A percentile compares a stretch with the other conserved stretches of the same genome.
Evolutionary conservation across 2,797 vertebrate species (phyloP).

Genomic region (Amazonetta brasiliensis): DNA sequence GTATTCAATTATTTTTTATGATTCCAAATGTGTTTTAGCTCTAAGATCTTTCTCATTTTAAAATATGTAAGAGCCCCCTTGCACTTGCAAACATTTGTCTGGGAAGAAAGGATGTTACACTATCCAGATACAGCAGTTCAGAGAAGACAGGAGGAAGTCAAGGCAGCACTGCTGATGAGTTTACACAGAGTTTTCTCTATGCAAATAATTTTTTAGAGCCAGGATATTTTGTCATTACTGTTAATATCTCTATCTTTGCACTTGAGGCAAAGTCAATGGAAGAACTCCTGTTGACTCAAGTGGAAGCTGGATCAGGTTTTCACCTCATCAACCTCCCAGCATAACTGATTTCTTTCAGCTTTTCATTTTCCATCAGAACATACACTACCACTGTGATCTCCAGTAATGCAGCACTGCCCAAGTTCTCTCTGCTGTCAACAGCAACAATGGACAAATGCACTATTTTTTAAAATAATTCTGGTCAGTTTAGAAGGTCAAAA

Average conservation of each 20-base stretch:
- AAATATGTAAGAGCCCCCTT: neutral
- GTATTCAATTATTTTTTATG: neutral
- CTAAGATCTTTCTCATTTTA: neutral
- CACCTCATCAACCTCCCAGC: neutral
- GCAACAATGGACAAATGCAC: rapidly evolving
- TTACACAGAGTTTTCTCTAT: neutral
- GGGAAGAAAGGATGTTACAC: neutral
- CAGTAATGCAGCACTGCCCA: neutral
- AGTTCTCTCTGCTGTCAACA: neutral
- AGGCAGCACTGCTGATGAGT: neutral
- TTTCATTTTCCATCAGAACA: neutral
- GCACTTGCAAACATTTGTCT: neutral
- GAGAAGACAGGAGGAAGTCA: neutral
- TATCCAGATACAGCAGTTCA: neutral
- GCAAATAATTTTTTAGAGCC: neutral
- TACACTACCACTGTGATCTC: neutral
- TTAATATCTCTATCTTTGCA: neutral
- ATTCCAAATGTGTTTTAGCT: neutral
- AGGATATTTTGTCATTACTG: neutral
- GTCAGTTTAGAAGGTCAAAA: neutral
- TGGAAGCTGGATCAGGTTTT: neutral
- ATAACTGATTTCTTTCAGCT: neutral
- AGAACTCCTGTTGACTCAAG: neutral
- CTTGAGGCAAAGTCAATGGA: neutral
- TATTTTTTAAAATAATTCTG: neutral